These are phyloP conservation scores for Synergus umbraculus DNA, from an alignment of 2,888 invertebrate species.

Conservation along the genomic window DNA sequence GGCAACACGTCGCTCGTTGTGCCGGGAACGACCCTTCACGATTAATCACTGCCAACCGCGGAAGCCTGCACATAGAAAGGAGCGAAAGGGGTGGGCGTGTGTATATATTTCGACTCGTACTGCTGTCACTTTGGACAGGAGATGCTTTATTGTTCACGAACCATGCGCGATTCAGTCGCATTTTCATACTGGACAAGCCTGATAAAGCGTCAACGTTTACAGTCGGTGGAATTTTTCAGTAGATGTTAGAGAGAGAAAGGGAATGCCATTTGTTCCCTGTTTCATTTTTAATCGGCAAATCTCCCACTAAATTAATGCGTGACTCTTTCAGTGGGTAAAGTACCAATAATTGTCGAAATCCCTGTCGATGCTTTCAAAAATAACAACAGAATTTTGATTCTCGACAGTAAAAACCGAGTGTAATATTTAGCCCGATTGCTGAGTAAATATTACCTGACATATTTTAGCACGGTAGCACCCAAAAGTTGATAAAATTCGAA, in stretches of 20 bases:
- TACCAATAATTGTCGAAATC: neutral
- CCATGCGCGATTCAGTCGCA: constrained; percentile 60
- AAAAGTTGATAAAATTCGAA: no score
- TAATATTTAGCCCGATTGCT: no score
- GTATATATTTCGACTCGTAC: constrained; percentile 63
- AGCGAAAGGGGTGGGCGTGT: constrained; percentile 29
- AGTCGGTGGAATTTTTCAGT: constrained; percentile 44
- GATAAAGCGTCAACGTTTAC: constrained; percentile 63
- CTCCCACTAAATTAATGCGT: neutral
- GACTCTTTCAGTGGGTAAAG: constrained; percentile 1
- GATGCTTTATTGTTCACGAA: constrained; percentile 63
- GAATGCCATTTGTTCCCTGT: constrained; percentile 11
- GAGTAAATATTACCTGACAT: no score
- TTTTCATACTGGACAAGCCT: constrained; percentile 61
- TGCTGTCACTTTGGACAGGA: constrained; percentile 63
- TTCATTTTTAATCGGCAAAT: constrained; percentile 22
- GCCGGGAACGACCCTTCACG: constrained; percentile 61
- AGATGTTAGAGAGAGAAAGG: neutral
- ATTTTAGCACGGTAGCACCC: no score
- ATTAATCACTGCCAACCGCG: constrained; percentile 67
- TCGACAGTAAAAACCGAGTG: no score
- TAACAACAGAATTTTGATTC: no score
- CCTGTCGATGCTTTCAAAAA: neutral
- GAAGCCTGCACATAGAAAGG: constrained; percentile 48
- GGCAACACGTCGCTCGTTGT: constrained; percentile 58